Evolutionary conservation across 2,113 vertebrate genomes (phyloP), one percentile per base, ranked within the genome.

Genomic region (Seriola dumerili): DNA sequence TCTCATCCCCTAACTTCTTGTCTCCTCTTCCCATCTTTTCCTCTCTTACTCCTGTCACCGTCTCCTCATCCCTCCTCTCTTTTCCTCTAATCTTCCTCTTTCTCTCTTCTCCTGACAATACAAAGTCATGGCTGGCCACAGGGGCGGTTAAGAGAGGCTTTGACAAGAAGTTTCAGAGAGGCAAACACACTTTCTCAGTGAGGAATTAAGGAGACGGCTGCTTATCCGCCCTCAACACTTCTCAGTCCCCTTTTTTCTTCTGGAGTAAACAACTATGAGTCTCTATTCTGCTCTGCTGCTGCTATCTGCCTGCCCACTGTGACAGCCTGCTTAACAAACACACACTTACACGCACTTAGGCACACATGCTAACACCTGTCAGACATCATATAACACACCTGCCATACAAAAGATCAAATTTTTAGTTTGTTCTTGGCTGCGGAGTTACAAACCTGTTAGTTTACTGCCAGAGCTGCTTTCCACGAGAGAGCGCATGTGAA

Each of bases 221-320:
- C 88, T 90, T 87, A 90, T 89, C 85, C 81, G 0, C 61, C 69
- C 86, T 92, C 80, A 78, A 87, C 87, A 89, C 83, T 72, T 86
- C 85, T 82, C 67, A 52, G 66, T 69, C 76, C 73, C 25, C 61
- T 65, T 73, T 84, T 70, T 79, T 85, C 80, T 71, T 78, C 71
- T 52, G 62, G 67, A 85, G 85, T 90, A 92, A 91, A 89, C 88
- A 88, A 86, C 79, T 78, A 65, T 59, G 81, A 80, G 81, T 61
- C 64, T 84, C 72, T 38, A 16, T 71, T 83, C 82, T 80, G 72
- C 71, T 80, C 36, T 72, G 52, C 70, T 76, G 84, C 80, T 48
- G 57, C 54, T 77, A 82, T 85, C 83, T 83, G 78, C 29, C 83
- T 66, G 54, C 76, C 78, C 85, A 69, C 70, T 72, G 54, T 80